Percentiles rank a stretch among this genome's conserved stretches.
phyloP scores from a whole-genome alignment of 2,888 invertebrate species.

The Apocheima hispidaria region DNA sequence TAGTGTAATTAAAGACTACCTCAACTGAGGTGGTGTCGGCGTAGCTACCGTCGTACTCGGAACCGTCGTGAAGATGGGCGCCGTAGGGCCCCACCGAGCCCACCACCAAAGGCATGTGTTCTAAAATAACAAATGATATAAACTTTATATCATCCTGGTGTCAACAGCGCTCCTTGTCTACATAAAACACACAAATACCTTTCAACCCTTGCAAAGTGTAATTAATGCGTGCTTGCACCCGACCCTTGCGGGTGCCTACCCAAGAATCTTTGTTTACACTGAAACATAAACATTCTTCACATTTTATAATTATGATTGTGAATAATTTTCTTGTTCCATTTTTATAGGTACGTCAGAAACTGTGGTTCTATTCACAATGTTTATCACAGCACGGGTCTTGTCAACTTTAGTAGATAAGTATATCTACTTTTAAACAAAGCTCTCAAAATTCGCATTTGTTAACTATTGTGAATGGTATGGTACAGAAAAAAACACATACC shows the following conservation, averaged over 20 bases:
- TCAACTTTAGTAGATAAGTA: neutral
- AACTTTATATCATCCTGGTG: slow-evolving; percentile 35
- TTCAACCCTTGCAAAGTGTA: slow-evolving; percentile 74
- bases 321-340: slow-evolving; percentile 15
- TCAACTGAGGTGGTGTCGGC: slow-evolving; percentile 88
- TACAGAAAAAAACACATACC: neutral
- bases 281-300: slow-evolving; percentile 73
- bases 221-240: slow-evolving; percentile 83
- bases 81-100: slow-evolving; percentile 98
- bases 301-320: slow-evolving; percentile 57
- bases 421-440: neutral
- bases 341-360: neutral
- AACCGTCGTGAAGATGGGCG: slow-evolving; percentile 95
- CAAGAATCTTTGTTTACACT: slow-evolving; percentile 70
- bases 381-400: neutral
- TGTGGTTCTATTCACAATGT: neutral
- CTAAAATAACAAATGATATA: slow-evolving; percentile 54
- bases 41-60: slow-evolving; percentile 96
- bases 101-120: slow-evolving; percentile 88
- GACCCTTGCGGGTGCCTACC: slow-evolving; percentile 69
- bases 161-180: slow-evolving; percentile 51
- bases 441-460: neutral
- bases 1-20: slow-evolving; percentile 56
- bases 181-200: slow-evolving; percentile 60
- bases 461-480: neutral